These are phyloP conservation scores for Siniperca undulata DNA, from an alignment of 2,797 vertebrate genomes.

Conservation along the genomic window DNA sequence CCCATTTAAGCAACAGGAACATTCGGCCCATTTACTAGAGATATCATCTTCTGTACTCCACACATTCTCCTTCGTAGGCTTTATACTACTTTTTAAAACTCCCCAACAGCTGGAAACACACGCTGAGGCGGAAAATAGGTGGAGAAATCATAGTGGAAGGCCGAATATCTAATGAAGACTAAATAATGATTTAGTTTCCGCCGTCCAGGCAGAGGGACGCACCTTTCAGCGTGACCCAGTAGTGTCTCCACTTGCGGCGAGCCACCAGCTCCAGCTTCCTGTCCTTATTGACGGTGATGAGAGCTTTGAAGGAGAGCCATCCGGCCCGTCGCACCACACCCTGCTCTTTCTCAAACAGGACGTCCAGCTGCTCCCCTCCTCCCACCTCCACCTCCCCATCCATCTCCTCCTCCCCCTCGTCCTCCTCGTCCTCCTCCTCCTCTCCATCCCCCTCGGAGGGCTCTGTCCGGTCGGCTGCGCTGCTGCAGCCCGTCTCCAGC, in stretches of 20 bases:
- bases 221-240: constrained; percentile 97
- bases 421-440: constrained; percentile 65
- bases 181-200: too few relatives aligned
- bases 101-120: too few relatives aligned
- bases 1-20: too few relatives aligned
- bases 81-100: too few relatives aligned
- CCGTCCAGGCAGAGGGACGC: background rate
- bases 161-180: too few relatives aligned
- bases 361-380: constrained; percentile 89
- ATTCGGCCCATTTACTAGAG: too few relatives aligned
- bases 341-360: constrained; percentile 92
- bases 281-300: constrained; percentile 92
- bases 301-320: constrained; percentile 95
- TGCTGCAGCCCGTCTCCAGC: constrained; percentile 88
- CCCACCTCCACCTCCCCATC: constrained; percentile 78
- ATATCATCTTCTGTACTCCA: too few relatives aligned
- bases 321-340: constrained; percentile 93
- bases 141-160: too few relatives aligned
- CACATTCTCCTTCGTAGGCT: too few relatives aligned
- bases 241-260: constrained; percentile 92
- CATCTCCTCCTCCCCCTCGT: constrained; percentile 50
- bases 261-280: constrained; percentile 92
- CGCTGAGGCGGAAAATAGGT: too few relatives aligned
- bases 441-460: constrained; percentile 73
- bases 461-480: constrained; percentile 68